Conservation (phyloP, 2,797 vertebrate species). For the Pangasius mekongensis region DNA sequence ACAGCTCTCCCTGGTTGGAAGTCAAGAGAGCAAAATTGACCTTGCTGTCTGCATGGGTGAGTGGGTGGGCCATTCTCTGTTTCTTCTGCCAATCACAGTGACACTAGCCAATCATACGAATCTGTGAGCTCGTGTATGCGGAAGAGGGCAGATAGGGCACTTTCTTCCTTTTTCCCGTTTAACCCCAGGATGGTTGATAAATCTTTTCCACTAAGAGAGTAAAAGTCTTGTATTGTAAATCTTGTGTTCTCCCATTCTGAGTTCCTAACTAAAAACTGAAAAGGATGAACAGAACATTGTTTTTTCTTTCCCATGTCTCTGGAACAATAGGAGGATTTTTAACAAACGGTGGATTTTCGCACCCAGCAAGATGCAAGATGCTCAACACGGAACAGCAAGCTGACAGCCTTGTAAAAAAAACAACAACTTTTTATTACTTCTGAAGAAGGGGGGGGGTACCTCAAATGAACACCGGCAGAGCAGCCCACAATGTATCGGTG, state of each 20-base stretch:
- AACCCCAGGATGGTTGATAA: background rate
- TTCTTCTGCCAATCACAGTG: background rate
- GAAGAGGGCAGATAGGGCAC: no score
- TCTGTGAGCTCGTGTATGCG: background rate
- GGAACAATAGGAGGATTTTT: constrained; percentile 16
- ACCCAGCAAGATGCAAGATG: background rate
- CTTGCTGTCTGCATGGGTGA: background rate
- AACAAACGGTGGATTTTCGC: constrained; percentile 10
- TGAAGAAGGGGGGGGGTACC: background rate
- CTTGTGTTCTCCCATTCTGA: background rate
- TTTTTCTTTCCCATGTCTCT: background rate
- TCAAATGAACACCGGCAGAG: background rate
- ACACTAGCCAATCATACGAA: background rate
- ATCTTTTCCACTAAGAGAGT: no score
- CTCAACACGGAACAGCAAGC: background rate
- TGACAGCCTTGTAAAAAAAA: background rate
- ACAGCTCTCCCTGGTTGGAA: background rate
- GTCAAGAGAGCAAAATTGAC: background rate
- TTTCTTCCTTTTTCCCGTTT: no score
- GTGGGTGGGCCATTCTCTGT: background rate
- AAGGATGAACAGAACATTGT: background rate
- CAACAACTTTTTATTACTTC: constrained; percentile 18
- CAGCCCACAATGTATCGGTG: background rate
- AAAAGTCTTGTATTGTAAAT: background rate
- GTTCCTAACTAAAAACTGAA: background rate